These are phyloP conservation scores for Sebastolobus alascanus DNA, from an alignment of 2,797 vertebrate genomes.

Conservation along the genomic window DNA sequence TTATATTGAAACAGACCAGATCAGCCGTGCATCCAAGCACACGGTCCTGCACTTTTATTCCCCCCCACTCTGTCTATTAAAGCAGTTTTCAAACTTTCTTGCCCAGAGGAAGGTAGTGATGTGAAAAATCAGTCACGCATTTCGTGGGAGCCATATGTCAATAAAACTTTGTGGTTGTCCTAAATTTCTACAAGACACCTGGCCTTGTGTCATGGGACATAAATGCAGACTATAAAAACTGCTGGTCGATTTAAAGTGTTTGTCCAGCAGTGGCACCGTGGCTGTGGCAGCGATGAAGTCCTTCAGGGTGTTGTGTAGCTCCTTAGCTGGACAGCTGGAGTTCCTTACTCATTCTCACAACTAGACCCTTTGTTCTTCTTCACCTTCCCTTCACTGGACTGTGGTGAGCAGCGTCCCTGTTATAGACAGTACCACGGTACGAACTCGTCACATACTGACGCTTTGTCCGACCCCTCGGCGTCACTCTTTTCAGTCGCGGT, in stretches of 20 bases:
- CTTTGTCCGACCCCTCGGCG: too few species aligned
- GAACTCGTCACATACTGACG: too few species aligned
- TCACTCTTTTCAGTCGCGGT: too few species aligned
- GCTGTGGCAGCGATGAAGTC: conserved; percentile 14
- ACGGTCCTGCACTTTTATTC: conserved; percentile 12
- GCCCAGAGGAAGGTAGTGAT: conserved; percentile 28
- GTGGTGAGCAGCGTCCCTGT: neutral
- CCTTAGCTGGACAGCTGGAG: neutral
- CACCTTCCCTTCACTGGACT: neutral
- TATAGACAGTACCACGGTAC: too few species aligned
- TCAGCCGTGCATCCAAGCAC: neutral
- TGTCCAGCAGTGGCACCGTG: conserved; percentile 33
- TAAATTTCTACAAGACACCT: conserved; percentile 56
- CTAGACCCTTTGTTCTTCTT: neutral
- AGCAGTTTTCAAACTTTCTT: conserved; percentile 54
- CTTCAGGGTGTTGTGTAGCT: neutral
- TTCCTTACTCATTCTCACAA: neutral
- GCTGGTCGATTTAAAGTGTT: conserved; percentile 57
- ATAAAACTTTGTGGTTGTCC: conserved; percentile 61
- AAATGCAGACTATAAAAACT: conserved; percentile 51
- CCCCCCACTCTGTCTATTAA: neutral
- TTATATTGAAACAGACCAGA: neutral
- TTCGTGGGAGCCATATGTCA: conserved; percentile 54
- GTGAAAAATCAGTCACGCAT: conserved; percentile 38
- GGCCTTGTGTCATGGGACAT: conserved; percentile 54